Evolutionary conservation across 1,140 invertebrate species (phyloP).

Genomic region (Drosophila saltans): DNA sequence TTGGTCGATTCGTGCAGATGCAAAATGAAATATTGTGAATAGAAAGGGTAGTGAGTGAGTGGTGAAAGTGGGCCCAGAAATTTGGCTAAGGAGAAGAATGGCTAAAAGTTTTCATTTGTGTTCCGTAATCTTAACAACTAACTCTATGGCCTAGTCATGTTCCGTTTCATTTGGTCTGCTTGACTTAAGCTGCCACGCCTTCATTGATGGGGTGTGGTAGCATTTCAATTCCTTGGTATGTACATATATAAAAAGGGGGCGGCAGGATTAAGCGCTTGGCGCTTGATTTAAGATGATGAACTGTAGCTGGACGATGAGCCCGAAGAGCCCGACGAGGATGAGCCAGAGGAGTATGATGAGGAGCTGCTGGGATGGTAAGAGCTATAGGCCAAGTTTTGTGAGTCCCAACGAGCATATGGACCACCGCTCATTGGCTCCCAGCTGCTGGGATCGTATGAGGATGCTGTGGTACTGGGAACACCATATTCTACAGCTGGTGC

Average conservation of each 20-base stretch:
- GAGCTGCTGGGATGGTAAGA: constrained; percentile 89
- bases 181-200: constrained; percentile 50
- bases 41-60: constrained; percentile 16
- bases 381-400: constrained; percentile 90
- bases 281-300: constrained; percentile 67
- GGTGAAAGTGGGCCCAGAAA: constrained; percentile 27
- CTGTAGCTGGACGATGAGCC: constrained; percentile 67
- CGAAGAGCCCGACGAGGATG: constrained; percentile 76
- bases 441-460: constrained; percentile 86
- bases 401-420: constrained; percentile 90
- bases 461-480: constrained; percentile 86
- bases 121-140: constrained; percentile 63
- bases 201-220: constrained; percentile 19
- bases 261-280: constrained; percentile 32
- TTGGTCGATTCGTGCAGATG: constrained; percentile 65
- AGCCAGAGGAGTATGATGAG: constrained; percentile 84
- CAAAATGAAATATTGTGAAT: constrained; percentile 26
- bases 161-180: constrained; percentile 77
- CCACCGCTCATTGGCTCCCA: constrained; percentile 88
- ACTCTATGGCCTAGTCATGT: constrained; percentile 71
- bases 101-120: constrained; percentile 62
- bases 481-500: constrained; percentile 86
- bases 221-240: constrained; percentile 60
- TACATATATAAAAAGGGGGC: constrained; percentile 51
- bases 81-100: constrained; percentile 55